Base-by-base conservation (phyloP, 1,140 invertebrate genomes). In the Parasteatoda tepidariorum region DNA sequence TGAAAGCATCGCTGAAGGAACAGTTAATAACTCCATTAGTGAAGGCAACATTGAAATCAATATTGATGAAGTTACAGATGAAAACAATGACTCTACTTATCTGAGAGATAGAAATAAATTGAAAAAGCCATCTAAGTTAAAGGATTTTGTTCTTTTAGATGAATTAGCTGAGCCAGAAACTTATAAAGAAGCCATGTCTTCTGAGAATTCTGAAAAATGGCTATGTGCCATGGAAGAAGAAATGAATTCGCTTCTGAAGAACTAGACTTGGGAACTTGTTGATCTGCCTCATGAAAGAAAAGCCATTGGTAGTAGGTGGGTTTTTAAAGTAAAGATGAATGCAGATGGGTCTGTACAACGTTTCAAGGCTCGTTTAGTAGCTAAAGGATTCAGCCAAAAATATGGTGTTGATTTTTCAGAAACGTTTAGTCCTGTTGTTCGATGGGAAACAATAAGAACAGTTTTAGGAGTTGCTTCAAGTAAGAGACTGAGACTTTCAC, bases 301-400 rank as follows among this genome's bases (percentile, higher is more conserved):
- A 38, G 66, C 26, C 9, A 68, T 68, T 68, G 66, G 33, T 18
- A 68, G 22, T 41, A 11, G 34, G 6, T 68, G 66, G 31, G n/a
- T 68, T 6, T 68, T 13, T 31, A 6, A 30, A 31, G 11, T 66
- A 11, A 68, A 68, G 28, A 31, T 64, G 26, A 64, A 64, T 64
- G 13, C 13, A 28, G 61, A 64, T 64, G 61, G 13, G 30, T 6
- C 24, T 18, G 11, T 31, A 11, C 26, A 67, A 11, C 6, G 22
- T 9, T 61, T 6, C 24, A 79, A 90, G 74, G 90, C 90, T 31
- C 76, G 89, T 64, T 85, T 90, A 38, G 88, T 90, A 0, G 87
- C 88, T 18, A 87, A 88, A 85, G 90, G 90, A 28, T 90, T 84
- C 84, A 76, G 78, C 13, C 90, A 90, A 86, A 87, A 84, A 66